Evolutionary conservation across 2,888 invertebrate genomes (phyloP), one percentile per base, ranked within the genome.

Genomic region (Drosophila niveifrons): DNA sequence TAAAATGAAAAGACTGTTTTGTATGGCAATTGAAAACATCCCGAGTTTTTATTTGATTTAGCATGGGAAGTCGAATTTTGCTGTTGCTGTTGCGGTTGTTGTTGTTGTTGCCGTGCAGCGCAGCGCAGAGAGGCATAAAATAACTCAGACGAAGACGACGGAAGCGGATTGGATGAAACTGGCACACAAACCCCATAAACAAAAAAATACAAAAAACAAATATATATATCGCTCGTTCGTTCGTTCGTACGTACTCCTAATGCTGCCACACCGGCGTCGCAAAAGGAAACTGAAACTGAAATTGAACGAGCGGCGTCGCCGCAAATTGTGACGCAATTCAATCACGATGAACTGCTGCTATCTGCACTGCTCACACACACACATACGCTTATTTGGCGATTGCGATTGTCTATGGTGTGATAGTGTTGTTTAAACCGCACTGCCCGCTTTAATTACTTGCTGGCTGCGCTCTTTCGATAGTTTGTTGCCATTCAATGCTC

Each of bases 131-230:
- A 48, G 15, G 50, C 39, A 41, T 41, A 43, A 31, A 64, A 11
- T 28, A 63, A 36, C 47, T 46, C 41, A 48, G 52, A 18, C 66
- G 41, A 55, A 75, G 66, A 61, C 64, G 53, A 66, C 76, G 76
- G 69, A 74, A 73, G 68, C 74, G 23, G 34, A 23, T 52, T 39
- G 47, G 29, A 29, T 46, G 52, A 70, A 75, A 71, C 72, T 75
- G 76, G 75, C 75, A 76, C 75, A 75, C 66, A 75, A 61, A 71
- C 76, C 75, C 76, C 66, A 76, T 66, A 75, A 75, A 64, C 48
- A 75, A 66, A 52, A 69, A 36, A 17, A 52, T 39, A 52, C 29
- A 29, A 50, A 52, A 51, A 53, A 18, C 4, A 23, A 6, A 23
- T 23, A 23, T 23, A 23, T n/a, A 36, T n/a, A n/a, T n/a, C n/a